A percentile compares a stretch with the other conserved stretches of the same genome.
These are phyloP conservation scores for Cantharis lateralis DNA, from an alignment of 2,888 invertebrate genomes.

Conservation along the genomic window DNA sequence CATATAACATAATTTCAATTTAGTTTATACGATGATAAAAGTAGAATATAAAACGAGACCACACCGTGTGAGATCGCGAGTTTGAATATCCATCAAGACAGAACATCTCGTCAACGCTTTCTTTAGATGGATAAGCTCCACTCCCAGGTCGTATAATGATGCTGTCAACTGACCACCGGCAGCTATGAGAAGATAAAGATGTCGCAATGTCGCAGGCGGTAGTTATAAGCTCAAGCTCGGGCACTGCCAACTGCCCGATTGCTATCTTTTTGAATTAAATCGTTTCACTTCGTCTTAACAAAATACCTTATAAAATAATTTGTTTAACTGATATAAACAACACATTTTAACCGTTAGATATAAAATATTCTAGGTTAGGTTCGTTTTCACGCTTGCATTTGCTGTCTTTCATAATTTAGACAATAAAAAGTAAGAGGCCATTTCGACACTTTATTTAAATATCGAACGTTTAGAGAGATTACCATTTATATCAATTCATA, in stretches of 20 bases:
- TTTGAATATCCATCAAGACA: conserved; percentile 34
- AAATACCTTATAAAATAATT: conserved; percentile 14
- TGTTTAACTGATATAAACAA: background rate
- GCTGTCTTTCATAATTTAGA: background rate
- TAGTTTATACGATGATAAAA: conserved; percentile 30
- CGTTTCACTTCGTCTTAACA: conserved; percentile 5
- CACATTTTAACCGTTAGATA: background rate
- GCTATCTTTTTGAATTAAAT: conserved; percentile 24
- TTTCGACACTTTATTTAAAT: background rate
- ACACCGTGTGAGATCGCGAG: conserved; percentile 31
- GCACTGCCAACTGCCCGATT: conserved; percentile 26
- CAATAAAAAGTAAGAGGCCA: background rate
- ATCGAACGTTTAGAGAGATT: background rate
- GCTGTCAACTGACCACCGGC: conserved; percentile 36
- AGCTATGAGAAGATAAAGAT: conserved; percentile 32
- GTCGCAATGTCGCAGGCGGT: conserved; percentile 34
- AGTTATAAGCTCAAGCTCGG: conserved; percentile 21
- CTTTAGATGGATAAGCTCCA: conserved; percentile 32
- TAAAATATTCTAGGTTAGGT: background rate
- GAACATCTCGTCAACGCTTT: conserved; percentile 32
- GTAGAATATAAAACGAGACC: conserved; percentile 24
- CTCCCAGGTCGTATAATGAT: conserved; percentile 35
- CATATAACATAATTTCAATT: conserved; percentile 7
- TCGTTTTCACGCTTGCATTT: background rate
- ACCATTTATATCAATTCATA: background rate